These are phyloP conservation scores for Lypha dubia DNA, from an alignment of 2,888 invertebrate genomes.

Conservation along the genomic window DNA sequence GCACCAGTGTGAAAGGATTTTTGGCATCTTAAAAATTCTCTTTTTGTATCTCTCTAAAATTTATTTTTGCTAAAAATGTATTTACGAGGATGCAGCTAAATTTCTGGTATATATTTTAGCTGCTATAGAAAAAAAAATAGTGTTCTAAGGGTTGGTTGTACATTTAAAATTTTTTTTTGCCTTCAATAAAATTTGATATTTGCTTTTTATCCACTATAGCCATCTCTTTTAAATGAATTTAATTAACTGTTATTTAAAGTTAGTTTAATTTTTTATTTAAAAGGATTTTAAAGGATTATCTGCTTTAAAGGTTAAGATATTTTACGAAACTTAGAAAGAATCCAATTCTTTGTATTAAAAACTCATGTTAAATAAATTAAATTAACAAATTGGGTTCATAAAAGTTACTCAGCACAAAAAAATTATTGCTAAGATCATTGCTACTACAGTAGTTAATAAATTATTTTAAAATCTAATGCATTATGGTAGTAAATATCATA, in stretches of 20 bases:
- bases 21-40: constrained; percentile 55
- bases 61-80: not conserved
- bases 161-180: constrained; percentile 8
- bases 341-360: no score
- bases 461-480: no score
- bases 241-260: constrained; percentile 57
- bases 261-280: constrained; percentile 35
- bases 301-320: constrained; percentile 56
- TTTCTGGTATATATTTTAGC: constrained; percentile 15
- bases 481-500: no score
- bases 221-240: constrained; percentile 58
- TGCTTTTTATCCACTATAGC: constrained; percentile 14
- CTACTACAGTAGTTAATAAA: no score
- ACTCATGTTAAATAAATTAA: no score
- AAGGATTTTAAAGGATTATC: constrained; percentile 63
- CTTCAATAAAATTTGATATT: constrained; percentile 15
- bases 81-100: constrained; percentile 30
- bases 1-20: constrained; percentile 74
- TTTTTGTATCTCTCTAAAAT: not conserved
- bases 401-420: no score
- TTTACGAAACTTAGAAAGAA: not conserved
- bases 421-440: no score
- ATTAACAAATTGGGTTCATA: no score
- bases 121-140: constrained; percentile 9
- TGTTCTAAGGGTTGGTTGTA: constrained; percentile 58